Percentiles rank a stretch among this genome's conserved stretches.
Conservation (phyloP, 2,888 invertebrate genomes). For the Hydrotaea cyrtoneurina region DNA sequence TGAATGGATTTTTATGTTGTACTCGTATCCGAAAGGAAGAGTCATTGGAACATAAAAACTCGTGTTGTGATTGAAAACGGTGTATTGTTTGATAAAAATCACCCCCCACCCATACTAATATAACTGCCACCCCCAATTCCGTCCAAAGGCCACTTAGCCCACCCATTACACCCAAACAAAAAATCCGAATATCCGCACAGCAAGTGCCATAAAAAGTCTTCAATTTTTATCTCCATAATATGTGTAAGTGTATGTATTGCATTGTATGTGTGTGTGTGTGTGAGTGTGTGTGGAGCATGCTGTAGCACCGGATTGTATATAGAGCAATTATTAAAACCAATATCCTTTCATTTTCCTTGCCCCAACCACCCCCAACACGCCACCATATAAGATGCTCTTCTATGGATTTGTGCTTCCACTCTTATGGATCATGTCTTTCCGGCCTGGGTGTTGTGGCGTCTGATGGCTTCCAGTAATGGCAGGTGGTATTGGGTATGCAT, state of each 20-base stretch:
- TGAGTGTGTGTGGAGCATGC: background rate
- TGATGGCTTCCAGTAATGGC: background rate
- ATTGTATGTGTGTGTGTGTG: background rate
- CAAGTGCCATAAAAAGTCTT: constrained; percentile 7
- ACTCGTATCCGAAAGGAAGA: constrained; percentile 13
- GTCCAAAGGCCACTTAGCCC: background rate
- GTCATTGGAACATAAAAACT: constrained; percentile 34
- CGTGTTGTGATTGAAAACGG: constrained; percentile 49
- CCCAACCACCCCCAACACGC: too few species aligned
- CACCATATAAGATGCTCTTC: background rate
- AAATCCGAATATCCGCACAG: background rate
- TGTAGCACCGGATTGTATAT: background rate
- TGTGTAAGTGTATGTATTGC: background rate
- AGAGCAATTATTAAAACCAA: constrained; percentile 44
- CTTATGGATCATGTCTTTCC: background rate
- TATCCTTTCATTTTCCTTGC: constrained; percentile 24
- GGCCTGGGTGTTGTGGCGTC: background rate
- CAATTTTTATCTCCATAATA: constrained; percentile 5
- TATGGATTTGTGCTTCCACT: constrained; percentile 15
- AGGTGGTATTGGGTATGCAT: background rate
- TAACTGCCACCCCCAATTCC: background rate
- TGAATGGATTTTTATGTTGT: background rate
- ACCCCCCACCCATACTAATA: too few species aligned
- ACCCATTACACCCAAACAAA: background rate
- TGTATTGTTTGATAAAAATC: constrained; percentile 33